Percentiles rank a stretch among this genome's conserved stretches.
Conservation (phyloP, 2,888 invertebrate genomes). For the Amblyjoppa proteus region DNA sequence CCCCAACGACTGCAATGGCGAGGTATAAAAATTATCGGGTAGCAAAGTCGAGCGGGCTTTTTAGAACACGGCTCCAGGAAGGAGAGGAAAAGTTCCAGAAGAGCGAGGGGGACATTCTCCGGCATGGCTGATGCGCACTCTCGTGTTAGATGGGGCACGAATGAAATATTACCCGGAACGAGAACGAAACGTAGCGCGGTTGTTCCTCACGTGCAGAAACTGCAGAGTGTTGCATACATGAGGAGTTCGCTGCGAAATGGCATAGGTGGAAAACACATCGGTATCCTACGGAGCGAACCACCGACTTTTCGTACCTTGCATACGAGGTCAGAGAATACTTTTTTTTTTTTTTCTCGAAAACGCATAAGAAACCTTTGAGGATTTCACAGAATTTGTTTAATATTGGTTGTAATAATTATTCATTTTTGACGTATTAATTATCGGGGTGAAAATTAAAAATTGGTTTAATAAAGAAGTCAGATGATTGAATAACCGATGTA, state of each 20-base stretch:
- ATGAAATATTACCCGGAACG: conserved; percentile 71
- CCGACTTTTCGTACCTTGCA: neutral
- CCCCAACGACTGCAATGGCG: conserved; percentile 47
- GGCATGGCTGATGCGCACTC: conserved; percentile 26
- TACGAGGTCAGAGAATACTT: neutral
- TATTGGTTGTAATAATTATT: too few relatives aligned
- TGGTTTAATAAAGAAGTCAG: neutral
- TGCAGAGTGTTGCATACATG: neutral
- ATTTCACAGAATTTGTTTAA: too few relatives aligned
- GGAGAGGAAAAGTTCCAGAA: conserved; percentile 1
- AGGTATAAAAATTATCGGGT: conserved; percentile 75
- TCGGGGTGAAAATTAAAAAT: neutral
- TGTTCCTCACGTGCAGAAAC: conserved; percentile 9
- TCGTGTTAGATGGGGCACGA: conserved; percentile 70
- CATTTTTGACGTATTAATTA: too few relatives aligned
- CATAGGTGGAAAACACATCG: neutral
- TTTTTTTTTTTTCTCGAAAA: neutral
- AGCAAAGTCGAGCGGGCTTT: conserved; percentile 71
- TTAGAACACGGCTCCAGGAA: conserved; percentile 52
- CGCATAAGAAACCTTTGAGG: neutral
- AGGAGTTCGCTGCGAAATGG: neutral
- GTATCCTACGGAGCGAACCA: neutral
- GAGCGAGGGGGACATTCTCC: conserved; percentile 38
- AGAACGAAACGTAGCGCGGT: conserved; percentile 9
- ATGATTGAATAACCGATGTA: neutral